Percentiles rank a stretch among this genome's conserved stretches.
Evolutionary conservation across 2,797 vertebrate species (phyloP).

Genomic region (Takifugu rubripes): DNA sequence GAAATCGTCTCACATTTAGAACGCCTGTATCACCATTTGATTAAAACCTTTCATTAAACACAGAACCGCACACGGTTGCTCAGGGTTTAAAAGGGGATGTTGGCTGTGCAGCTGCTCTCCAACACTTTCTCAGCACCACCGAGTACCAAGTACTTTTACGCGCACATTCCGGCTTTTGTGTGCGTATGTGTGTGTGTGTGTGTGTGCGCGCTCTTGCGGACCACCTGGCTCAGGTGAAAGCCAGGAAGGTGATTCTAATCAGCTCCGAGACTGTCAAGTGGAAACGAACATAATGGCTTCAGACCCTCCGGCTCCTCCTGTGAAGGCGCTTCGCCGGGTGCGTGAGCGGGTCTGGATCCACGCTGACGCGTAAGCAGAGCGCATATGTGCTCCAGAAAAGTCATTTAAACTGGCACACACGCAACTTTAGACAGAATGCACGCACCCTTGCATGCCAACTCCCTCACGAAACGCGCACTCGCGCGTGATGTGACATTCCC

Average conservation of each 20-base stretch:
- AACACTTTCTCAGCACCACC: no score
- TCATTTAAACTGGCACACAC: constrained; percentile 9
- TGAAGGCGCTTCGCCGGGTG: constrained; percentile 28
- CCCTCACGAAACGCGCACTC: constrained; percentile 3
- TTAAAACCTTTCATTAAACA: no score
- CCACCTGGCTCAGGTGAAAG: constrained; percentile 44
- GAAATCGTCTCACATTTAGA: no score
- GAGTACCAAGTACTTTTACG: neutral
- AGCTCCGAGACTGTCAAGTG: constrained; percentile 40
- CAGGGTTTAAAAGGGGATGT: no score
- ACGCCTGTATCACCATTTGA: no score
- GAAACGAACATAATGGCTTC: constrained; percentile 45
- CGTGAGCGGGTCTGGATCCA: constrained; percentile 18
- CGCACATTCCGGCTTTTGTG: neutral
- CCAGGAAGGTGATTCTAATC: constrained; percentile 51
- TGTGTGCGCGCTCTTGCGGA: constrained; percentile 6
- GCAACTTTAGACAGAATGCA: constrained; percentile 22
- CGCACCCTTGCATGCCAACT: constrained; percentile 7
- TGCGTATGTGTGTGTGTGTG: constrained; percentile 16
- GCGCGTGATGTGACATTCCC: constrained; percentile 1
- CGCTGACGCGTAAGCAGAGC: neutral
- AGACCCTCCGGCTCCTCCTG: constrained; percentile 28
- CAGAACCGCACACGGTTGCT: no score
- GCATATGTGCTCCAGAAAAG: neutral
- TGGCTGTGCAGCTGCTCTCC: no score